phyloP scores from a whole-genome alignment of 2,113 vertebrate species.

The Gavia stellata region DNA sequence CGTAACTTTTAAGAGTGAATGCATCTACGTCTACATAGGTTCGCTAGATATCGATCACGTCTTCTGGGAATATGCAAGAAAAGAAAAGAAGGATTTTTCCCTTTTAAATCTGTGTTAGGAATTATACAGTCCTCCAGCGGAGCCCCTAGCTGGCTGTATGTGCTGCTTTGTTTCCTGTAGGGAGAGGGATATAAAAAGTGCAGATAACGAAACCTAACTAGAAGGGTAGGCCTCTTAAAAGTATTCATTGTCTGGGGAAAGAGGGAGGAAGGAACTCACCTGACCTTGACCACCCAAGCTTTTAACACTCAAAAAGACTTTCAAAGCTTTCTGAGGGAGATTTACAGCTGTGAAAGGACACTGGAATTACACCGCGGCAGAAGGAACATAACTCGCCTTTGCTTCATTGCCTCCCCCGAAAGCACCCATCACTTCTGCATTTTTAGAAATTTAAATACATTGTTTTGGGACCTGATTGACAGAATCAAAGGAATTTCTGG shows the following conservation, averaged over 20 bases:
- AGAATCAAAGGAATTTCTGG: slow-evolving; percentile 14
- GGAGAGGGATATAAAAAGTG: slow-evolving; percentile 30
- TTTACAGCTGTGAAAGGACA: slow-evolving; percentile 29
- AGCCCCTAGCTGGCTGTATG: background rate
- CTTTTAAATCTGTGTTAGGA: background rate
- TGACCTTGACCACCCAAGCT: slow-evolving; percentile 58
- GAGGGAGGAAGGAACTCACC: slow-evolving; percentile 55
- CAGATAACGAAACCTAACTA: slow-evolving; percentile 54
- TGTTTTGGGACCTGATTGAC: background rate
- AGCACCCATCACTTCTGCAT: background rate
- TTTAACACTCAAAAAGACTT: slow-evolving; percentile 54
- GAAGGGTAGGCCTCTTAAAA: slow-evolving; percentile 54
- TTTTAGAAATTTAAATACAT: background rate
- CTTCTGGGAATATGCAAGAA: background rate
- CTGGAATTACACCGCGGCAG: background rate
- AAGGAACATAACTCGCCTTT: background rate
- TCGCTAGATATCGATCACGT: background rate
- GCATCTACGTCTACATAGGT: background rate
- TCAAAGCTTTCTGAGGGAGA: slow-evolving; percentile 41
- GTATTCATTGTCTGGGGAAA: slow-evolving; percentile 54
- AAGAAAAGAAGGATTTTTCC: slow-evolving; percentile 11
- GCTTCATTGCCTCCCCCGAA: background rate
- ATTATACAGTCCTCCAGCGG: background rate
- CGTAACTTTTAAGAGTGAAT: rapidly evolving
- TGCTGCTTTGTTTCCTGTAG: slow-evolving; percentile 38